Base-by-base conservation (phyloP, 2,797 vertebrate genomes). In the Petrocephalus sullivani region DNA sequence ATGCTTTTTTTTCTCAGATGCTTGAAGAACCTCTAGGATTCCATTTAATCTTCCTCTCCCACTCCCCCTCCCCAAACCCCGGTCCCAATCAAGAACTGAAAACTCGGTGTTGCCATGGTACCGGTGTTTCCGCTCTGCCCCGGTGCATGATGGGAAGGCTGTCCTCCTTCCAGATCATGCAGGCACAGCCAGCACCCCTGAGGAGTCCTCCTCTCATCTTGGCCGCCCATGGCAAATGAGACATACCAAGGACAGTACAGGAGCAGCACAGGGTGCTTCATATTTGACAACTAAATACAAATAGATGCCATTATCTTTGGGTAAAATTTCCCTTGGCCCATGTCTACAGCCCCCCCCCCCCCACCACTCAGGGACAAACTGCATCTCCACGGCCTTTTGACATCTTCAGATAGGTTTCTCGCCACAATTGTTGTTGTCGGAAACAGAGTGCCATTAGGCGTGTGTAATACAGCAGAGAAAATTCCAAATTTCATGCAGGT, bases 61-160 rank as follows among this genome's bases (percentile, higher is more conserved):
- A 10, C 23, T 58, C 19, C 49, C 19, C 56, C 14, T 16, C 21
- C 83, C 37, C 37, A 41, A 41, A 41, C 53, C 21, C 46, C 14
- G 6, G 46, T 53, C 19, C 58, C 28, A 49, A 88, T 57, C 23
- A 58, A n/a, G 28, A 56, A 16, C 85, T 21, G 54, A 54, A 54
- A 86, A 28, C 85, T 21, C 28, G 16, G 85, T 81, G 75, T 81
- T 81, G 75, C 75, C 75, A 81, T 81, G 75, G 75, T 10, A 7
- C 75, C 7, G 2, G 19, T 2, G 16, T 54, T 86, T 60, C 21
- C 33, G 14, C 33, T 86, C 56, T 33, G 60, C 85, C 56, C 49
- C 56, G 3, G 85, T 86, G 56, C 85, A 86, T 60, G 54, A 86
- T 86, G 85, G 85, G 85, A 86, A 57, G 56, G 19, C 41, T 16